Evolutionary conservation across 2,113 vertebrate species (phyloP).

Genomic region (Macrotus californicus): DNA sequence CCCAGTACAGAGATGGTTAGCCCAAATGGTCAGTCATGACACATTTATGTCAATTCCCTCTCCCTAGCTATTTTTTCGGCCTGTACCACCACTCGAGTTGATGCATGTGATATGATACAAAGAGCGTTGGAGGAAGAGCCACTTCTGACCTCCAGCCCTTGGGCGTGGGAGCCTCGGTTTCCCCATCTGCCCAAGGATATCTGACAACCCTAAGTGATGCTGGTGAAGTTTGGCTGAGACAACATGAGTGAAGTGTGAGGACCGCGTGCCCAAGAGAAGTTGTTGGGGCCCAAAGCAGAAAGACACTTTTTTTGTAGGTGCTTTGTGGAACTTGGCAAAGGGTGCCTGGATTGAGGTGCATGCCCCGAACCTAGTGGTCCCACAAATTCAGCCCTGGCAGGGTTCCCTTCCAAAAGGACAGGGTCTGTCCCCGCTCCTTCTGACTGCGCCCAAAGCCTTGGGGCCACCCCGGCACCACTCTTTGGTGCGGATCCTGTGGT

Average conservation of each 20-base stretch:
- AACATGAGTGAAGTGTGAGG: accelerated
- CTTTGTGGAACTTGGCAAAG: background rate
- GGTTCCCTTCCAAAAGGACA: background rate
- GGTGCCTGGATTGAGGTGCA: background rate
- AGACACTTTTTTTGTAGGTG: background rate
- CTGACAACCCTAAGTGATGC: background rate
- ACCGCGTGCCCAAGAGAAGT: accelerated
- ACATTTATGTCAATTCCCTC: background rate
- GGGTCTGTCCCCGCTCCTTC: background rate
- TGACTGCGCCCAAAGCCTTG: background rate
- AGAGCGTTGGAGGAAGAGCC: background rate
- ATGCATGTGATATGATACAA: accelerated
- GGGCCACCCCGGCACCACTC: background rate
- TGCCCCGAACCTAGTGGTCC: background rate
- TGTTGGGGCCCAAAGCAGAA: background rate
- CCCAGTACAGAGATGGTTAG: background rate
- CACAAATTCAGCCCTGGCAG: background rate
- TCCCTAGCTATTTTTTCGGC: background rate
- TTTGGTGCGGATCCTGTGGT: background rate
- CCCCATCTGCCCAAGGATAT: accelerated
- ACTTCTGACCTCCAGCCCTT: background rate
- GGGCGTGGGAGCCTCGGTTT: background rate
- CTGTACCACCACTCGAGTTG: background rate
- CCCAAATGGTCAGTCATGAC: too few species aligned
- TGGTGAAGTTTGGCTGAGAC: background rate